Base-by-base conservation (phyloP, 2,888 invertebrate genomes). In the Gymnocheta viridis region DNA sequence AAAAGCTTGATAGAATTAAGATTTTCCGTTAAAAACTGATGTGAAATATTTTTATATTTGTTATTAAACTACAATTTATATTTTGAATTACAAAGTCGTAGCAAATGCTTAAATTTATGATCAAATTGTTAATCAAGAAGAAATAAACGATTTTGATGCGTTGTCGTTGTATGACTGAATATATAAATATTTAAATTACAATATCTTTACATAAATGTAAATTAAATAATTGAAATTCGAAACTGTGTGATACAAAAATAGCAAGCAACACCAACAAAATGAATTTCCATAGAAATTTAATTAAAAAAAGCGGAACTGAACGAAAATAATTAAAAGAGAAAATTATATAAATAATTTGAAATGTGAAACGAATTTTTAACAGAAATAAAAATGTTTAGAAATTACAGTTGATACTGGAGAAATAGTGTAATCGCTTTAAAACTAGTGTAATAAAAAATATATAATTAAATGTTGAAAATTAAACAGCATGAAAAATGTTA, bases 391-490 rank as follows among this genome's bases (percentile, higher is more conserved):
- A 12, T 12, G 44, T 56, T 3, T 17, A 14, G 7, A 56, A 47
- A 22, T 27, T 12, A n/a, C 29, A 4, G 0, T 19, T 32, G 4
- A 51, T 22, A 24, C 5, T 24, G 4, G 49, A 22, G 14, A 32
- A 22, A 17, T 17, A 2, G 12, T 29, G 32, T 19, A 4, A 29
- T 5, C 12, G 17, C 6, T 17, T 51, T 51, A 27, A 29, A 70
- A 9, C 4, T 1, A 73, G 27, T 54, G 51, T n/a, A n/a, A n/a
- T n/a, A n/a, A n/a, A n/a, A n/a, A n/a, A 4, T 58, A 9, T 58
- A 49, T 49, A 67, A 77, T 69, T 60, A 49, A 49, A 60, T 60
- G 67, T 49, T 27, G 27, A 66, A 58, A 67, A 67, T 67, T n/a
- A n/a, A n/a, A n/a, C n/a, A n/a, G 17, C 27, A 60, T 38, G 29